Percentiles rank a stretch among this genome's conserved stretches.
phyloP scores from a whole-genome alignment of 2,797 vertebrate genomes.

The Micropoecilia bifurca region DNA sequence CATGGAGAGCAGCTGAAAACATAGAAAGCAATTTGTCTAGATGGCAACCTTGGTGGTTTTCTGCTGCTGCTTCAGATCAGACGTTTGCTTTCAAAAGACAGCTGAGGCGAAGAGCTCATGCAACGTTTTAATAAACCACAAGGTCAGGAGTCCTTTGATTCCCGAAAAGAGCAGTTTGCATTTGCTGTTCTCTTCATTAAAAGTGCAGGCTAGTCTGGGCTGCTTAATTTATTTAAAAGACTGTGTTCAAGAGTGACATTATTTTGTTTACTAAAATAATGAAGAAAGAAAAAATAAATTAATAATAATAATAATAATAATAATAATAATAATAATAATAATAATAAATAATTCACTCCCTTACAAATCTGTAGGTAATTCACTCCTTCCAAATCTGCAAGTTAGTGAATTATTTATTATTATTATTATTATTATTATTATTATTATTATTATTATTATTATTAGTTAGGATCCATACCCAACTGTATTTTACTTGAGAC shows the following conservation, averaged over 20 bases:
- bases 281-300: neutral
- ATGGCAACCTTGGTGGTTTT: conserved; percentile 43
- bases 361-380: neutral
- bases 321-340: too few relatives aligned
- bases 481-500: too few relatives aligned
- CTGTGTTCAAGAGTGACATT: neutral
- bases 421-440: too few relatives aligned
- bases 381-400: too few relatives aligned
- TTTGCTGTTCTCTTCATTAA: conserved; percentile 43
- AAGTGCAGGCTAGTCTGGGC: conserved; percentile 16
- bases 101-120: conserved; percentile 27
- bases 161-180: conserved; percentile 26
- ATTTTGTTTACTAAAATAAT: neutral
- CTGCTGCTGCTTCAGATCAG: conserved; percentile 47
- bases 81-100: conserved; percentile 48
- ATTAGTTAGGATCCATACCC: too few relatives aligned
- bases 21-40: conserved; percentile 42
- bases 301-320: too few relatives aligned
- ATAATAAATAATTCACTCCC: neutral
- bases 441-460: too few relatives aligned
- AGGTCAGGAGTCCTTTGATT: conserved; percentile 57
- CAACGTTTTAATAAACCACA: conserved; percentile 45
- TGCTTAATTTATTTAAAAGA: neutral
- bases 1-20: conserved; percentile 19
- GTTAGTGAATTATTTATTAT: too few relatives aligned